Evolutionary conservation across 2,113 vertebrate genomes (phyloP).

Genomic region (Mobula birostris): DNA sequence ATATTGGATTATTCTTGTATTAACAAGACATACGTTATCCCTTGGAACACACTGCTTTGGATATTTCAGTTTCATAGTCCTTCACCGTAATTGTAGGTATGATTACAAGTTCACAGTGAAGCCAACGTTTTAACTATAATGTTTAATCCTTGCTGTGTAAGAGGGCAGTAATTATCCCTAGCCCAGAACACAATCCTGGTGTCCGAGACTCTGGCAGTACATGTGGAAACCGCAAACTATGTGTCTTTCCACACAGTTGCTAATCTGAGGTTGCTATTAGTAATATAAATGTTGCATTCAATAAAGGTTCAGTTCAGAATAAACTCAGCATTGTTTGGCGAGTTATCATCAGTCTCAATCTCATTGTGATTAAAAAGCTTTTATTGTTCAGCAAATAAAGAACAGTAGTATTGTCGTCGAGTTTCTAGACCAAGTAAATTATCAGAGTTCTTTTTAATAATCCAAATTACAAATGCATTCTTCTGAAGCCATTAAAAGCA

Average conservation of each 20-base stretch:
- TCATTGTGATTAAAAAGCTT: neutral
- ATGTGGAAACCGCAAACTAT: neutral
- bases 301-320: neutral
- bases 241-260: neutral
- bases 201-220: neutral
- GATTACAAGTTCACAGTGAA: neutral
- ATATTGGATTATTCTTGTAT: too few relatives aligned
- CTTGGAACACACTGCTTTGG: neutral
- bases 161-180: neutral
- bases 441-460: conserved; percentile 16
- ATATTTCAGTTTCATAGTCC: neutral
- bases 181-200: neutral
- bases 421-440: neutral
- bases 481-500: neutral
- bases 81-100: neutral
- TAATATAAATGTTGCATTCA: conserved; percentile 10
- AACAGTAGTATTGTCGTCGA: neutral
- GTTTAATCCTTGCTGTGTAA: neutral
- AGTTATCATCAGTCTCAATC: conserved; percentile 27
- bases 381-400: conserved; percentile 3
- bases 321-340: neutral
- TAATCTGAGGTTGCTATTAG: conserved; percentile 12
- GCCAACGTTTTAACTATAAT: neutral
- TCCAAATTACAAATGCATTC: neutral
- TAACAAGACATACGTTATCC: neutral